Percentiles rank a stretch among this genome's conserved stretches.
phyloP scores from a whole-genome alignment of 2,113 vertebrate species.

The Dromas ardeola region DNA sequence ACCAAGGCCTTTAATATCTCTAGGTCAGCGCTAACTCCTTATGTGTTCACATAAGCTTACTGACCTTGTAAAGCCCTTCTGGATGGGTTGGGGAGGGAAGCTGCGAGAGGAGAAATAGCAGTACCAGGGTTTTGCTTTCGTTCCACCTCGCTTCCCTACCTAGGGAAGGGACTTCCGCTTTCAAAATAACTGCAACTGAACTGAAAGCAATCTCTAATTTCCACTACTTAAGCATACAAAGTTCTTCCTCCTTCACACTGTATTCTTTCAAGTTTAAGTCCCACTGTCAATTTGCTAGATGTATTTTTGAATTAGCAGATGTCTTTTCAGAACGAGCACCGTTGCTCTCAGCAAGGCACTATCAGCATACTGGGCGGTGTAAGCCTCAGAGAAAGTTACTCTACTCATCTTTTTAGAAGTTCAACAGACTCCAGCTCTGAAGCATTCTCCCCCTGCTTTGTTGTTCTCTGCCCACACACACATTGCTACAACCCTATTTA shows the following conservation, averaged over 20 bases:
- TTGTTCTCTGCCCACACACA: conserved; percentile 39
- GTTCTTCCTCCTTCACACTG: background rate
- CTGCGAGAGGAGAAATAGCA: background rate
- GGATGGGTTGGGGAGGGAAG: background rate
- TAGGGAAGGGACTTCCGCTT: background rate
- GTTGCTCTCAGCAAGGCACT: background rate
- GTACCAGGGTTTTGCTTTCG: background rate
- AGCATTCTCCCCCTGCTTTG: conserved; percentile 22
- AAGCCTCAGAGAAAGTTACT: conserved; percentile 26
- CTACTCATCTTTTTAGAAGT: conserved; percentile 1
- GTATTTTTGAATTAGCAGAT: background rate
- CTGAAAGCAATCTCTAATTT: background rate
- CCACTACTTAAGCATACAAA: background rate
- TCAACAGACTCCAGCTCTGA: conserved; percentile 14
- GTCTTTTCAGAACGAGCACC: background rate
- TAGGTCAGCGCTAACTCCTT: background rate
- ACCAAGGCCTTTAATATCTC: background rate
- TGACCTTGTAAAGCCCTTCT: background rate
- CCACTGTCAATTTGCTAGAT: background rate
- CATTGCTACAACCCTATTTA: conserved; percentile 1
- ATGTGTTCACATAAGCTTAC: background rate
- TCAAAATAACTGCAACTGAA: background rate
- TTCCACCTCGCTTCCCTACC: background rate
- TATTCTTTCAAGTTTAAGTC: background rate
- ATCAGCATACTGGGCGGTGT: background rate